Conservation (phyloP, 2,888 invertebrate genomes). For the Esperia sulphurella region DNA sequence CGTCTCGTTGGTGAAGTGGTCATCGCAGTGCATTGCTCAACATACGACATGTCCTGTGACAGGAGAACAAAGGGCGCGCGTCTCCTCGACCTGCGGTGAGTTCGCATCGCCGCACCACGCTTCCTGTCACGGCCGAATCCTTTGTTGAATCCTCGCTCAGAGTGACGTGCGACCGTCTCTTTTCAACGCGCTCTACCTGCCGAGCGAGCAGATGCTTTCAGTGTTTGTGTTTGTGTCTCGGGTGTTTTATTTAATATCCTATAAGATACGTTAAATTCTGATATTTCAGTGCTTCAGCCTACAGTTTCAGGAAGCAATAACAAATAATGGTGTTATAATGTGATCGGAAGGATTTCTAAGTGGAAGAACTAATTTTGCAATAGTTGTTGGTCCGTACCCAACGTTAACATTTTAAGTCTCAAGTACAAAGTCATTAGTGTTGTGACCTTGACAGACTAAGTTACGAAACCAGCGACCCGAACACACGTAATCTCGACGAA, state of each 20-base stretch:
- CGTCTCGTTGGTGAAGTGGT: slow-evolving; percentile 63
- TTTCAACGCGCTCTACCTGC: slow-evolving; percentile 59
- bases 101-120: slow-evolving; percentile 53
- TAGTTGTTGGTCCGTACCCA: slow-evolving; percentile 31
- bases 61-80: slow-evolving; percentile 74
- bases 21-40: slow-evolving; percentile 55
- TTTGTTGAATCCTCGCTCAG: slow-evolving; percentile 65
- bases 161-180: slow-evolving; percentile 68
- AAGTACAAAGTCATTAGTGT: slow-evolving; percentile 61
- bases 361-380: slow-evolving; percentile 20
- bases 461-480: slow-evolving; percentile 56
- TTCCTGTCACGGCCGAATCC: slow-evolving; percentile 64
- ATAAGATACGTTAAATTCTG: slow-evolving; percentile 20
- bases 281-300: slow-evolving; percentile 26
- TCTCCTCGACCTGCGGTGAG: slow-evolving; percentile 77
- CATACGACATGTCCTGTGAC: slow-evolving; percentile 75
- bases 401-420: slow-evolving; percentile 38
- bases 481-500: slow-evolving; percentile 55
- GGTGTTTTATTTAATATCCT: slow-evolving; percentile 24
- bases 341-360: slow-evolving; percentile 23
- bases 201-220: slow-evolving; percentile 40
- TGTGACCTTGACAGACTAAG: slow-evolving; percentile 63
- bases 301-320: slow-evolving; percentile 28
- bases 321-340: slow-evolving; percentile 27
- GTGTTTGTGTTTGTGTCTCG: slow-evolving; percentile 42